A percentile compares a stretch with the other conserved stretches of the same genome.
Evolutionary conservation across 2,113 vertebrate genomes (phyloP).

Genomic region (Pycnonotus jocosus): DNA sequence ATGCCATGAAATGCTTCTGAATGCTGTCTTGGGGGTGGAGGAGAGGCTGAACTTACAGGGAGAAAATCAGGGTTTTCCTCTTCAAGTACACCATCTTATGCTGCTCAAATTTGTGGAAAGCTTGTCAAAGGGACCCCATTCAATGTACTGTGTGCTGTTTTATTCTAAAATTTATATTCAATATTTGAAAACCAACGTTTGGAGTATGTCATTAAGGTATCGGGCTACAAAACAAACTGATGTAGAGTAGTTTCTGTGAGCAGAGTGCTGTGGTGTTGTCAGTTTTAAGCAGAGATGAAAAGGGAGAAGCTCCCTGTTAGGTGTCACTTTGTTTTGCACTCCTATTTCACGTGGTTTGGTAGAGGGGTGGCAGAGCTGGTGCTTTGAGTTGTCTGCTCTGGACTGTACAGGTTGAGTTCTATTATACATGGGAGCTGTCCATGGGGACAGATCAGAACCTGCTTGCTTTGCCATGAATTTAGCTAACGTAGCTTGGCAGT

Average conservation of each 20-base stretch:
- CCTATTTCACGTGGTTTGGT: fast-evolving
- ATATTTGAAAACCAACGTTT: neutral
- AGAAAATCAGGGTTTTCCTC: conserved; percentile 4
- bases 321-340: neutral
- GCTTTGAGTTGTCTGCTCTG: neutral
- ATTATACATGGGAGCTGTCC: neutral
- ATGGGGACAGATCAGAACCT: neutral
- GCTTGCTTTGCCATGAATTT: neutral
- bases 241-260: neutral
- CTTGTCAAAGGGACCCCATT: neutral
- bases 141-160: neutral
- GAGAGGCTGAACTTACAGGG: neutral
- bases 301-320: neutral
- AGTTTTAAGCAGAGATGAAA: neutral
- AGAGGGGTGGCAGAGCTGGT: neutral
- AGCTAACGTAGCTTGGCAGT: neutral
- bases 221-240: neutral
- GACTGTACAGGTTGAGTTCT: fast-evolving
- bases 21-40: neutral
- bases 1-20: conserved; percentile 35
- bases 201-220: neutral
- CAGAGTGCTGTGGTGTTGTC: neutral
- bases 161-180: neutral
- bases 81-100: neutral
- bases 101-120: neutral